Percentiles rank a stretch among this genome's conserved stretches.
Conservation (phyloP, 2,113 vertebrate genomes). For the Hassar affinis region DNA sequence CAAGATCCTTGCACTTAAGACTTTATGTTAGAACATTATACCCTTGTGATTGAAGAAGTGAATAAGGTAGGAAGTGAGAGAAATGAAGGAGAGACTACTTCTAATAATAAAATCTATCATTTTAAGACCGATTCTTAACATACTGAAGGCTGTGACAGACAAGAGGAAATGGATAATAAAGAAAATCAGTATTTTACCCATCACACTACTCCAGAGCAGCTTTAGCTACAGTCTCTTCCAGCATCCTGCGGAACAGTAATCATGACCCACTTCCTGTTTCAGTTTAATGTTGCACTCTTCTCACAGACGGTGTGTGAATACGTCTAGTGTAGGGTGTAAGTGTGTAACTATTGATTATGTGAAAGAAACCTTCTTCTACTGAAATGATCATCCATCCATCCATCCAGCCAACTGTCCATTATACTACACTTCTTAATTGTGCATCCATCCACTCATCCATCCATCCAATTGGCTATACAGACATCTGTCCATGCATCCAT, state of each 20-base stretch:
- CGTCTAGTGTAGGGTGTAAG: background rate
- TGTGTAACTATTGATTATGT: background rate
- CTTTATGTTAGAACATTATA: constrained; percentile 3
- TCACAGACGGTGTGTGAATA: background rate
- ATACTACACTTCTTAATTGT: background rate
- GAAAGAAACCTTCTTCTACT: background rate
- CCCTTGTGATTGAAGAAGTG: background rate
- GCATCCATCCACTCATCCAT: background rate
- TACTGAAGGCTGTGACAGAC: background rate
- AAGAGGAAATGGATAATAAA: too few species aligned
- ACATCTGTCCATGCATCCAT: background rate
- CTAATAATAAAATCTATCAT: constrained; percentile 1
- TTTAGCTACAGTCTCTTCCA: background rate
- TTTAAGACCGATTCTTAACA: background rate
- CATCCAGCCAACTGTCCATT: background rate
- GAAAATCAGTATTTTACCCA: too few species aligned
- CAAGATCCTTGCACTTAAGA: background rate
- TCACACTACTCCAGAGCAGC: background rate
- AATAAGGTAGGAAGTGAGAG: background rate
- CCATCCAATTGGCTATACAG: too few species aligned
- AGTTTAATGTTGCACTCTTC: background rate
- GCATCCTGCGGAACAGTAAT: background rate
- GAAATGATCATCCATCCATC: background rate
- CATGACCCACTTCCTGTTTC: background rate
- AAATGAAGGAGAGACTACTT: background rate